These are phyloP conservation scores for Drosophila elegans DNA, from an alignment of 1,140 invertebrate species.

Conservation along the genomic window DNA sequence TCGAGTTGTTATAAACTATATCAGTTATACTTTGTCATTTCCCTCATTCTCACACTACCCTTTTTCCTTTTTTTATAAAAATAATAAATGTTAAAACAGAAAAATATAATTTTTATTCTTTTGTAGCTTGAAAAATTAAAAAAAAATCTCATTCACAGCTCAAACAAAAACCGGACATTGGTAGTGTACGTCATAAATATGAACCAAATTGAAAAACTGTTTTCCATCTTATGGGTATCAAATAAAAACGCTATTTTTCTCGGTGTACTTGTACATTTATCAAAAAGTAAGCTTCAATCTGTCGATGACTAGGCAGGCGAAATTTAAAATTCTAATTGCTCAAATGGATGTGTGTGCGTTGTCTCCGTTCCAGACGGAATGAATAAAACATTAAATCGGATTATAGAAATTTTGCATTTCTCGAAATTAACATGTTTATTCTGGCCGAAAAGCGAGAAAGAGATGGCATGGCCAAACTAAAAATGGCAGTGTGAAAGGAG, in stretches of 20 bases:
- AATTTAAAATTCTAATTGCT: constrained; percentile 81
- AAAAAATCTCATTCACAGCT: too few relatives aligned
- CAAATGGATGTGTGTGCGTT: constrained; percentile 16
- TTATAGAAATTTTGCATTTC: constrained; percentile 82
- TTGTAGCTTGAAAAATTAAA: too few relatives aligned
- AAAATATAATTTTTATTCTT: too few relatives aligned
- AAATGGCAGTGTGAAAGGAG: background rate
- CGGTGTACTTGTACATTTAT: constrained; percentile 3
- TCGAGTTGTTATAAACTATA: too few relatives aligned
- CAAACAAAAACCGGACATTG: too few relatives aligned
- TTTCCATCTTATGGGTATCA: background rate
- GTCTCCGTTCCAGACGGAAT: constrained; percentile 57
- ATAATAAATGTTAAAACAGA: too few relatives aligned
- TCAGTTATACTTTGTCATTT: too few relatives aligned
- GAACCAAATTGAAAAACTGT: too few relatives aligned
- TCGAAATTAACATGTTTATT: constrained; percentile 80
- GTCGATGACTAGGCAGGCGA: constrained; percentile 48
- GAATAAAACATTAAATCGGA: constrained; percentile 82
- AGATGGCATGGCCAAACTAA: background rate
- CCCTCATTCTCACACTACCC: too few relatives aligned
- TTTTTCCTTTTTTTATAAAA: too few relatives aligned
- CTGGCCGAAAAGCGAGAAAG: constrained; percentile 27
- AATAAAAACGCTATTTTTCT: background rate
- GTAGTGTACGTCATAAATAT: too few relatives aligned
- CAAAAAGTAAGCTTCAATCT: constrained; percentile 33